Evolutionary conservation across 2,113 vertebrate genomes (phyloP).

Genomic region (Chamaea fasciata): DNA sequence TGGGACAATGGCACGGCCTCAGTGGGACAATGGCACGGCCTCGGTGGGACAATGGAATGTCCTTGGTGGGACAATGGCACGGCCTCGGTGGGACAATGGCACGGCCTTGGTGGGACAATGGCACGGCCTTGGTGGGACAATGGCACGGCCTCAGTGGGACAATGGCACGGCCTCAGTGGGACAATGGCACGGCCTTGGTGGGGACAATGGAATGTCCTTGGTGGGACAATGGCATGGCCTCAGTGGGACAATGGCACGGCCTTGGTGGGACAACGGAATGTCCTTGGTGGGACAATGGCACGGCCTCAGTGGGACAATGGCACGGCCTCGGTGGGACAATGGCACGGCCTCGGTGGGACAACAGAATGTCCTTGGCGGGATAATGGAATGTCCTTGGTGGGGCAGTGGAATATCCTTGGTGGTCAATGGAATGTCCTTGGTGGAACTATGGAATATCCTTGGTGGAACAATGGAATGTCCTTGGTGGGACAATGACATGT

Average conservation of each 20-base stretch:
- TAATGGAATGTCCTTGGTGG: background rate
- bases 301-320: fast-evolving
- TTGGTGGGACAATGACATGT: no score
- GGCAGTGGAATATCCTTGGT: fast-evolving
- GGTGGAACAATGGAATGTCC: background rate
- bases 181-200: no score
- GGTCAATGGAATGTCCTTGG: fast-evolving
- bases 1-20: fast-evolving
- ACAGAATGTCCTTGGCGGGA: no score
- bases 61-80: fast-evolving
- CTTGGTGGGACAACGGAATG: no score
- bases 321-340: fast-evolving
- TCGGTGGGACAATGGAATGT: no score
- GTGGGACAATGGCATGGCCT: no score
- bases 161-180: no score
- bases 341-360: fast-evolving
- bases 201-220: background rate
- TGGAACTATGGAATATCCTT: fast-evolving
- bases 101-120: background rate
- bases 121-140: fast-evolving
- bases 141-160: no score
- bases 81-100: fast-evolving
- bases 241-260: no score
- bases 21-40: fast-evolving
- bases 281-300: no score